These are phyloP conservation scores for Gymnodraco acuticeps DNA, from an alignment of 2,797 vertebrate genomes.

Conservation along the genomic window DNA sequence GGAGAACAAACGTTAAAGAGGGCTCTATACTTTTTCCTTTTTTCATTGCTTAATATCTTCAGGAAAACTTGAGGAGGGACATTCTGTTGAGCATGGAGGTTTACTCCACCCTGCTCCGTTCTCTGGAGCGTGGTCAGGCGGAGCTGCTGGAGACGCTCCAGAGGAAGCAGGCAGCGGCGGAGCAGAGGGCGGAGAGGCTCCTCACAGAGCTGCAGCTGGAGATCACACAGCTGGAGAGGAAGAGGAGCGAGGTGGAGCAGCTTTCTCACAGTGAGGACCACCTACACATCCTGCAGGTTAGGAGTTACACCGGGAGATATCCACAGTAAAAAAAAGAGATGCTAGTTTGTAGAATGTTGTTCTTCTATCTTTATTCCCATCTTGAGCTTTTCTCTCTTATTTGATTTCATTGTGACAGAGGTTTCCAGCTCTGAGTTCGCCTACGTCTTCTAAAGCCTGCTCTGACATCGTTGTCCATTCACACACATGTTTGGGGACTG, in stretches of 20 bases:
- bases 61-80: conserved; percentile 73
- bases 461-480: conserved; percentile 63
- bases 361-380: not conserved
- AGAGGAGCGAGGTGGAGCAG: conserved; percentile 69
- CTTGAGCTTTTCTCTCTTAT: conserved; percentile 7
- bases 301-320: not conserved
- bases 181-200: conserved; percentile 65
- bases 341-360: not conserved
- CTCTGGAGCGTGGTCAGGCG: conserved; percentile 65
- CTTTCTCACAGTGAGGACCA: conserved; percentile 77
- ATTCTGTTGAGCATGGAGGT: conserved; percentile 63
- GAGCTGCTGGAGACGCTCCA: conserved; percentile 67
- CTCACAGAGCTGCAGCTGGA: conserved; percentile 75
- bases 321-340: not conserved
- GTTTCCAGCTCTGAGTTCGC: conserved; percentile 62
- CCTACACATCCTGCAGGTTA: conserved; percentile 77
- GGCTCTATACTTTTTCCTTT: not conserved
- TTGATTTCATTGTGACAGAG: conserved; percentile 53
- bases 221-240: conserved; percentile 69
- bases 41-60: not conserved
- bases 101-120: conserved; percentile 61
- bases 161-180: conserved; percentile 72
- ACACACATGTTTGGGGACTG: conserved; percentile 66
- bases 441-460: conserved; percentile 48
- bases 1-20: no score